phyloP scores from a whole-genome alignment of 2,113 vertebrate species.

The Phrynosoma blainvillii region DNA sequence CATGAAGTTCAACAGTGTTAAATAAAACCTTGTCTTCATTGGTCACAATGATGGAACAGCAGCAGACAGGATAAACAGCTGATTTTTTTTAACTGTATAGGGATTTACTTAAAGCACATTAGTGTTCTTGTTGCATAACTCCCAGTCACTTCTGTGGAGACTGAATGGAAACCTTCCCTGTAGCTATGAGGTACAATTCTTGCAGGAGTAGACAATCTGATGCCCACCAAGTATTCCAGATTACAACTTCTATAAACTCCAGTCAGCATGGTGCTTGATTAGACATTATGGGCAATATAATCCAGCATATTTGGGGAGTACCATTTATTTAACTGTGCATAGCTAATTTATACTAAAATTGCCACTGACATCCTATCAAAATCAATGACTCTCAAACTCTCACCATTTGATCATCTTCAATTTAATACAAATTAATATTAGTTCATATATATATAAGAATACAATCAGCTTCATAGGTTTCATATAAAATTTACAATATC shows the following conservation, averaged over 20 bases:
- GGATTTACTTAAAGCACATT: too few relatives aligned
- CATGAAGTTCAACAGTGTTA: background rate
- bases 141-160: background rate
- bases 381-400: background rate
- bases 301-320: too few relatives aligned
- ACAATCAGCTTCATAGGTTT: background rate
- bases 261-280: too few relatives aligned
- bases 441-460: background rate
- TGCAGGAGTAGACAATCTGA: too few relatives aligned
- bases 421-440: background rate
- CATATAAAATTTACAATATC: background rate
- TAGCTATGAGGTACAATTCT: too few relatives aligned
- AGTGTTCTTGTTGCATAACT: background rate
- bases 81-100: too few relatives aligned
- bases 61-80: background rate
- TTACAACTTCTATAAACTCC: too few relatives aligned
- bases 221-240: too few relatives aligned
- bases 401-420: background rate
- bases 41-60: background rate
- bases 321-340: too few relatives aligned
- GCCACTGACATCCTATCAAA: background rate
- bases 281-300: too few relatives aligned
- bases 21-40: background rate
- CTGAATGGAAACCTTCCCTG: background rate
- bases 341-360: background rate